Conservation (phyloP, 1,140 invertebrate species). For the Calosoma granatense region DNA sequence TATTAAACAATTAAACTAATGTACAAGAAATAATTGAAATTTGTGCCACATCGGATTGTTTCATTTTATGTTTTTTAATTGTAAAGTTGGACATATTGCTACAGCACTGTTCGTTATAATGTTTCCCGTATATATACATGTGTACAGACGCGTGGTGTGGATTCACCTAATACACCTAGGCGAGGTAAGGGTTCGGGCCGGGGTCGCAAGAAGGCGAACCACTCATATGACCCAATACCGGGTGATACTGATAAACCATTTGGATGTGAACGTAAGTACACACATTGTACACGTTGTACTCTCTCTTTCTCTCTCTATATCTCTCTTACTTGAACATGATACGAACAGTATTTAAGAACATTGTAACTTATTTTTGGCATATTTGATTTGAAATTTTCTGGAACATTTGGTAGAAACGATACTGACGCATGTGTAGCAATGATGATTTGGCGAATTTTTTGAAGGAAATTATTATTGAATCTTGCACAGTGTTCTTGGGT, state of each 20-base stretch:
- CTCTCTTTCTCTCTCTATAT: too few relatives aligned
- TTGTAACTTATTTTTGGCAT: too few relatives aligned
- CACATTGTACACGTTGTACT: background rate
- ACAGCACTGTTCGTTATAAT: background rate
- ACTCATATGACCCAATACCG: slow-evolving; percentile 52
- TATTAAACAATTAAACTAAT: too few relatives aligned
- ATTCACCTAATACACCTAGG: slow-evolving; percentile 33
- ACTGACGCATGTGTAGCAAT: background rate
- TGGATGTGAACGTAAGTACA: slow-evolving; percentile 83
- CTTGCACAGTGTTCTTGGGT: slow-evolving; percentile 4
- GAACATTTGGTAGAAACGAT: too few relatives aligned
- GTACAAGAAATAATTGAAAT: too few relatives aligned
- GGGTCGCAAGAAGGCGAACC: slow-evolving; percentile 58
- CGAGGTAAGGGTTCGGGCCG: slow-evolving; percentile 39
- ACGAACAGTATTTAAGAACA: slow-evolving; percentile 2
- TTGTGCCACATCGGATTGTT: too few relatives aligned
- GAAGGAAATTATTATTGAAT: too few relatives aligned
- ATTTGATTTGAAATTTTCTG: too few relatives aligned
- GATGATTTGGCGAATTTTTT: too few relatives aligned
- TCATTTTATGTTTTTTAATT: too few relatives aligned
- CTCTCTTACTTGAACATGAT: too few relatives aligned
- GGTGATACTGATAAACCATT: slow-evolving; percentile 81
- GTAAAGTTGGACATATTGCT: background rate
- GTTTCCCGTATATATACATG: slow-evolving; percentile 6
- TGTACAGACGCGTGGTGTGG: slow-evolving; percentile 29